A percentile compares a stretch with the other conserved stretches of the same genome.
phyloP scores from a whole-genome alignment of 1,140 invertebrate species.

The Leptinotarsa lineolata region DNA sequence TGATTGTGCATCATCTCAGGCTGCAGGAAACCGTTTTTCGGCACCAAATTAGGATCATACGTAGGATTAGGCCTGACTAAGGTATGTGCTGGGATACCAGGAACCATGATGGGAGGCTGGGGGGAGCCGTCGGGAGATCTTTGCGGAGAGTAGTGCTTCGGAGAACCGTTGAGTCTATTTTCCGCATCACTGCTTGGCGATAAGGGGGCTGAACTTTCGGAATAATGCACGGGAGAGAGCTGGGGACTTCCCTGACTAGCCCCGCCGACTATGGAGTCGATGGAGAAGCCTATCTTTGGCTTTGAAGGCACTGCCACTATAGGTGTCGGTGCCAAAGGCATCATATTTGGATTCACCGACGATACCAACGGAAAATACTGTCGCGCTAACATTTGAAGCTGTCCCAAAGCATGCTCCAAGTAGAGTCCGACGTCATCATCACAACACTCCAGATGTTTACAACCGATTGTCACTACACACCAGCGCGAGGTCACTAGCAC shows the following conservation, averaged over 20 bases:
- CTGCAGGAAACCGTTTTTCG: constrained; percentile 67
- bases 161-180: constrained; percentile 54
- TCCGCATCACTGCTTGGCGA: constrained; percentile 51
- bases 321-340: constrained; percentile 87
- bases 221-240: constrained; percentile 52
- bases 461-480: constrained; percentile 4
- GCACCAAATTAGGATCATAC: constrained; percentile 58
- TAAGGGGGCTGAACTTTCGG: constrained; percentile 53
- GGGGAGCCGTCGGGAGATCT: constrained; percentile 48
- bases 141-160: constrained; percentile 53
- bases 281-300: constrained; percentile 92
- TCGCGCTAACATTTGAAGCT: constrained; percentile 23
- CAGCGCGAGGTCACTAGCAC: constrained; percentile 1
- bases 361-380: constrained; percentile 20
- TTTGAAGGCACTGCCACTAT: constrained; percentile 81
- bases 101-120: constrained; percentile 59
- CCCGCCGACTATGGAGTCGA: constrained; percentile 89
- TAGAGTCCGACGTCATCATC: constrained; percentile 11
- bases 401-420: not conserved
- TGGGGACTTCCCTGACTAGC: constrained; percentile 55
- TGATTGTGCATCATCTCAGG: constrained; percentile 66
- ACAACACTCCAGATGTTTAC: constrained; percentile 4
- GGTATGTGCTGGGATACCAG: constrained; percentile 58
- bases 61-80: constrained; percentile 57
- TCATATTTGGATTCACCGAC: constrained; percentile 66